Conservation (phyloP, 2,113 vertebrate species). For the Amphiprion percula region DNA sequence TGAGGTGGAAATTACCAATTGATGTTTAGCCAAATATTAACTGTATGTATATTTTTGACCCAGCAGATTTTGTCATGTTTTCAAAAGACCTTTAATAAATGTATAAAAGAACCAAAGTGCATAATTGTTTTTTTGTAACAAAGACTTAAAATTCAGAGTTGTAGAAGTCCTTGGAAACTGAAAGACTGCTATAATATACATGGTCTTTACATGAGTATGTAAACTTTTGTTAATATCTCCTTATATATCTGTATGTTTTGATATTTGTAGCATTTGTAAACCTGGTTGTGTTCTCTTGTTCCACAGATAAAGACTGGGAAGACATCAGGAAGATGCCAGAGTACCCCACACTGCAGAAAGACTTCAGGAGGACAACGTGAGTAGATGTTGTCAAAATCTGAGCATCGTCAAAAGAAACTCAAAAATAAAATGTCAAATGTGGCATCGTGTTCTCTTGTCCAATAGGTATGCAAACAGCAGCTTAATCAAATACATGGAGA, state of each 20-base stretch:
- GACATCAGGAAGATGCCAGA: constrained; percentile 99
- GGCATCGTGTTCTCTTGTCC: constrained; percentile 33
- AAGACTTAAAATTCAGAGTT: too few species aligned
- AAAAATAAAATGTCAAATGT: neutral
- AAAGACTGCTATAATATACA: too few species aligned
- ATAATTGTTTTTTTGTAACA: neutral
- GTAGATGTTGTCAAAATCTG: constrained; percentile 59
- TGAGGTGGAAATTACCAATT: too few species aligned
- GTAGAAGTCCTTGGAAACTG: too few species aligned
- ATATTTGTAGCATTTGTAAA: neutral
- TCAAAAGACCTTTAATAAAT: too few species aligned
- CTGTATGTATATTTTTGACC: too few species aligned
- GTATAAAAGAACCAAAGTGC: too few species aligned
- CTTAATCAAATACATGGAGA: constrained; percentile 99
- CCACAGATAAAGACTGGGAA: constrained; percentile 98
- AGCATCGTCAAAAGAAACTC: neutral
- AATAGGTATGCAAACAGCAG: constrained; percentile 98
- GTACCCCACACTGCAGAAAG: constrained; percentile 97
- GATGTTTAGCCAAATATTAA: too few species aligned
- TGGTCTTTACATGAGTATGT: too few species aligned
- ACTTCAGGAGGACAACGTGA: constrained; percentile 99
- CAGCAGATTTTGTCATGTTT: too few species aligned
- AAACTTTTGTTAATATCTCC: too few species aligned
- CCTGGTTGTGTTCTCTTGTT: constrained; percentile 9
- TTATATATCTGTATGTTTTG: too few species aligned